These are phyloP conservation scores for Sebastes dallii DNA, from an alignment of 2,797 vertebrate species.

Conservation along the genomic window DNA sequence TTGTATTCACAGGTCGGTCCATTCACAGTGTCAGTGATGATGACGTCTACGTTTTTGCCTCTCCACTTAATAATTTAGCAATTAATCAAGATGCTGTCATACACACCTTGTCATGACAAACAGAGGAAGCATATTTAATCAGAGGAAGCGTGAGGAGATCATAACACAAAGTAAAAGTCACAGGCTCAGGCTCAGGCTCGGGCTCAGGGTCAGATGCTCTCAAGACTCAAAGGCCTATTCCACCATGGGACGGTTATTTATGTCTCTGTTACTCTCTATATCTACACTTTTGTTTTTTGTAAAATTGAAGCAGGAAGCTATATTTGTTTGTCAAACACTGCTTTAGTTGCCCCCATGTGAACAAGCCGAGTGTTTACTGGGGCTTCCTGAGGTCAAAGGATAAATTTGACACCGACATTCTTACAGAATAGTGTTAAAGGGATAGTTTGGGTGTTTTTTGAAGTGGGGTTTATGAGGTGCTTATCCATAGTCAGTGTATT, in stretches of 20 bases:
- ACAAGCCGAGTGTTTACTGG: not conserved
- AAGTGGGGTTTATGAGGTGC: too few relatives aligned
- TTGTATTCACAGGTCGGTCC: conserved; percentile 3
- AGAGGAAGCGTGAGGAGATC: conserved; percentile 30
- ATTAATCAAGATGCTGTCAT: conserved; percentile 53
- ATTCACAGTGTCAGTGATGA: conserved; percentile 51
- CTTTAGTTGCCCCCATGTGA: not conserved
- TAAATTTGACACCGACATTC: not conserved
- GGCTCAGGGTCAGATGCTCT: not conserved
- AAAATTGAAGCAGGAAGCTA: not conserved
- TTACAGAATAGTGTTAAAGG: not conserved
- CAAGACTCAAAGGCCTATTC: not conserved
- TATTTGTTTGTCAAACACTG: not conserved
- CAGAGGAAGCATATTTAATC: conserved; percentile 45
- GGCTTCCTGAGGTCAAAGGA: not conserved
- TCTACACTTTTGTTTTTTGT: not conserved
- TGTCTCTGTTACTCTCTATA: not conserved
- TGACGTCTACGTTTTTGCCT: conserved; percentile 41
- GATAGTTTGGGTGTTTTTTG: too few relatives aligned
- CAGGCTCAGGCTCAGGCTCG: too few relatives aligned
- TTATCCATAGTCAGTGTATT: too few relatives aligned
- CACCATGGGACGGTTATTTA: not conserved
- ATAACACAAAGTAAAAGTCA: conserved; percentile 15
- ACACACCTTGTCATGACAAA: conserved; percentile 39
- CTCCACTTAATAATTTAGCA: conserved; percentile 73